Conservation (phyloP, 2,113 vertebrate species). For the Tinamus guttatus region DNA sequence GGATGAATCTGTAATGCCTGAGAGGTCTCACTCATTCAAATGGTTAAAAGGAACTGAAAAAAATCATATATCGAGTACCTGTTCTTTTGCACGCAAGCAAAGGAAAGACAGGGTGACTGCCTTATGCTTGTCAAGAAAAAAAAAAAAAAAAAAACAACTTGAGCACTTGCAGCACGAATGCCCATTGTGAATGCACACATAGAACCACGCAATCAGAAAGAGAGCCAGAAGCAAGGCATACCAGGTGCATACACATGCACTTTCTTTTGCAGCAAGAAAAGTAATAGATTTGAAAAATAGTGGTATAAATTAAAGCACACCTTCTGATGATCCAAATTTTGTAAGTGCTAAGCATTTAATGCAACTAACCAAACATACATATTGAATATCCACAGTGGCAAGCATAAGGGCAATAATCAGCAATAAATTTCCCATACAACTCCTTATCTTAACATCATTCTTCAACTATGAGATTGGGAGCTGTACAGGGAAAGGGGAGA, state of each 20-base stretch:
- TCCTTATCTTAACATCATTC: not conserved
- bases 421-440: not conserved
- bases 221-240: not conserved
- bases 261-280: not conserved
- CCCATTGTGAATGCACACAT: not conserved
- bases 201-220: not conserved
- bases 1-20: not conserved
- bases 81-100: not conserved
- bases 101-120: not conserved
- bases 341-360: not conserved
- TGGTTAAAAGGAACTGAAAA: not conserved
- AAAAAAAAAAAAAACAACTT: not conserved
- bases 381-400: not conserved
- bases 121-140: not conserved
- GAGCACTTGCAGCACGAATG: not conserved
- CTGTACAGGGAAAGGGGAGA: not conserved
- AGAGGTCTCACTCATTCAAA: not conserved
- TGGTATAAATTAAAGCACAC: not conserved
- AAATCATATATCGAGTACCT: not conserved
- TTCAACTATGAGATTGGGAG: not conserved
- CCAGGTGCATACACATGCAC: not conserved
- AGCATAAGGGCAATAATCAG: not conserved
- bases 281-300: not conserved
- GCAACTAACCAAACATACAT: not conserved
- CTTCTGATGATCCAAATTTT: not conserved